Evolutionary conservation across 2,113 vertebrate species (phyloP).

Genomic region (Sarotherodon lohbergeri): DNA sequence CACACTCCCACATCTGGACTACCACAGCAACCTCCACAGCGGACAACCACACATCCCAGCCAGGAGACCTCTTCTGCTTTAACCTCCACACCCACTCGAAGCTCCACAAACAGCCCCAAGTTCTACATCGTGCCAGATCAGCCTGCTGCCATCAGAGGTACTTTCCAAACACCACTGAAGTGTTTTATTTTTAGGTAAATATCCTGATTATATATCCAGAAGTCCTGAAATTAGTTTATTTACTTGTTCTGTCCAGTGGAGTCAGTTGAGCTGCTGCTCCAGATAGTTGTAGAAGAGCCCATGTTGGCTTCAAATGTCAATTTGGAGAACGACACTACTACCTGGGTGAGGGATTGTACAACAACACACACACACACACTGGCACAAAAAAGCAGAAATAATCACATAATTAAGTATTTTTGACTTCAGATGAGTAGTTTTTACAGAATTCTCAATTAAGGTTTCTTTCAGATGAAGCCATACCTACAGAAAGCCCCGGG

Average conservation of each 20-base stretch:
- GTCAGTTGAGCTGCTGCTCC: constrained; percentile 66
- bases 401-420: background rate
- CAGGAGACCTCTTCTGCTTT: background rate
- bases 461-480: constrained; percentile 55
- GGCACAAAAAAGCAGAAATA: background rate
- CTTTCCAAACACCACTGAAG: background rate
- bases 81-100: background rate
- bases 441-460: background rate
- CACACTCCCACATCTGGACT: background rate
- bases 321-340: constrained; percentile 20
- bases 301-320: background rate
- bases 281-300: constrained; percentile 62
- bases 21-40: background rate
- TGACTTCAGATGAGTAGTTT: background rate
- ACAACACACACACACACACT: background rate
- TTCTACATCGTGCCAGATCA: constrained; percentile 66
- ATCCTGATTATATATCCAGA: background rate
- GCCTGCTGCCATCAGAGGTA: constrained; percentile 61
- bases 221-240: background rate
- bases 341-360: constrained; percentile 34
- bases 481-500: constrained; percentile 67
- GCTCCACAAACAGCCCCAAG: constrained; percentile 9
- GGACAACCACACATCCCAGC: background rate
- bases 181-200: background rate
- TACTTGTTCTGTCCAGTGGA: constrained; percentile 51